Evolutionary conservation across 2,888 invertebrate genomes (phyloP).

Genomic region (Eupeodes latifasciatus): DNA sequence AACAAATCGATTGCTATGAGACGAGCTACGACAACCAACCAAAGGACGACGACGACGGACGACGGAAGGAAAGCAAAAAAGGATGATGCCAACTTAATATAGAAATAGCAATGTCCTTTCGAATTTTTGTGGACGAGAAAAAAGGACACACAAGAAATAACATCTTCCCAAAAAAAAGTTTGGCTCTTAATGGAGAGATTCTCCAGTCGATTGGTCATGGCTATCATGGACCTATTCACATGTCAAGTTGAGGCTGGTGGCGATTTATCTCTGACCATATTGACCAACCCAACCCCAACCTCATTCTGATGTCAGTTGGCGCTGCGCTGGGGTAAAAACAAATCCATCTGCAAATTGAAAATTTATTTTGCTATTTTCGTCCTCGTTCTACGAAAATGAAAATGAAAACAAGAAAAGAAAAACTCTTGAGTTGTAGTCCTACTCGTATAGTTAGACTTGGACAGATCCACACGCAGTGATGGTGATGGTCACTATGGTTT

Average conservation of each 20-base stretch:
- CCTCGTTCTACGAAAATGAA: neutral
- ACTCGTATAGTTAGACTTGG: neutral
- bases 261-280: slow-evolving; percentile 18
- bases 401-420: neutral
- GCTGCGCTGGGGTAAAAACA: slow-evolving; percentile 19
- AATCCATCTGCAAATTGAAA: slow-evolving; percentile 74
- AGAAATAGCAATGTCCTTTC: slow-evolving; percentile 29
- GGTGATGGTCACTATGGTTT: slow-evolving; percentile 10
- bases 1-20: slow-evolving; percentile 64
- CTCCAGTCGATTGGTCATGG: slow-evolving; percentile 71
- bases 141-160: neutral
- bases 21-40: neutral
- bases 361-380: slow-evolving; percentile 48
- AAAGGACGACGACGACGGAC: too few species aligned
- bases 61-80: neutral
- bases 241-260: slow-evolving; percentile 61
- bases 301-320: neutral
- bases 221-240: slow-evolving; percentile 66
- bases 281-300: slow-evolving; percentile 1
- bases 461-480: neutral
- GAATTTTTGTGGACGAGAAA: neutral
- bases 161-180: neutral
- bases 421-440: slow-evolving; percentile 2
- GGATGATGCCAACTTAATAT: slow-evolving; percentile 36
- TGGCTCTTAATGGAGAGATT: slow-evolving; percentile 55